phyloP scores from a whole-genome alignment of 2,888 invertebrate species.

The Lepidochrysops patricia region DNA sequence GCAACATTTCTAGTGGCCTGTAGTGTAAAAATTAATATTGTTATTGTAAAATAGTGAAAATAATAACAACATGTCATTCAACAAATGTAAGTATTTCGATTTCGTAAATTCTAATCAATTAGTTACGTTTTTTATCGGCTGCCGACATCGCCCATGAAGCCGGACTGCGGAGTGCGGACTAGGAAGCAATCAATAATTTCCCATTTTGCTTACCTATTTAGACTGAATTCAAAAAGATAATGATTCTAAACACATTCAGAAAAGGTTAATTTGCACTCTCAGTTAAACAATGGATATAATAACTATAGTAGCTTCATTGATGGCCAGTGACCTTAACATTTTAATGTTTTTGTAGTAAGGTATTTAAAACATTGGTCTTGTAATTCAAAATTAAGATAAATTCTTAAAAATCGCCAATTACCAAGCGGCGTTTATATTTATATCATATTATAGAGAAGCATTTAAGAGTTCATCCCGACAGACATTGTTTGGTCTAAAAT shows the following conservation, averaged over 20 bases:
- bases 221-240: neutral
- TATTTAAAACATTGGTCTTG: too few relatives aligned
- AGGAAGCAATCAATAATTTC: neutral
- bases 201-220: neutral
- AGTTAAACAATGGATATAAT: neutral
- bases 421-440: too few relatives aligned
- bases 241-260: neutral
- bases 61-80: constrained; percentile 22
- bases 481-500: too few relatives aligned
- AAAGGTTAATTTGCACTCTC: neutral
- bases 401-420: too few relatives aligned
- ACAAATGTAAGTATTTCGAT: constrained; percentile 23
- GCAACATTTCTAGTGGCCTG: too few relatives aligned
- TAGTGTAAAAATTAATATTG: neutral
- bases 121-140: neutral
- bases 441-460: too few relatives aligned
- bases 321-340: neutral
- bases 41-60: neutral
- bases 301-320: neutral
- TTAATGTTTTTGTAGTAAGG: too few relatives aligned
- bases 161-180: neutral
- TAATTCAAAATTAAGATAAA: too few relatives aligned
- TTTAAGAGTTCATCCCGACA: too few relatives aligned
- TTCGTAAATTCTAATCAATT: neutral
- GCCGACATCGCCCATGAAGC: constrained; percentile 1